Base-by-base conservation (phyloP, 2,888 invertebrate genomes). In the Nemapogon koenigi region DNA sequence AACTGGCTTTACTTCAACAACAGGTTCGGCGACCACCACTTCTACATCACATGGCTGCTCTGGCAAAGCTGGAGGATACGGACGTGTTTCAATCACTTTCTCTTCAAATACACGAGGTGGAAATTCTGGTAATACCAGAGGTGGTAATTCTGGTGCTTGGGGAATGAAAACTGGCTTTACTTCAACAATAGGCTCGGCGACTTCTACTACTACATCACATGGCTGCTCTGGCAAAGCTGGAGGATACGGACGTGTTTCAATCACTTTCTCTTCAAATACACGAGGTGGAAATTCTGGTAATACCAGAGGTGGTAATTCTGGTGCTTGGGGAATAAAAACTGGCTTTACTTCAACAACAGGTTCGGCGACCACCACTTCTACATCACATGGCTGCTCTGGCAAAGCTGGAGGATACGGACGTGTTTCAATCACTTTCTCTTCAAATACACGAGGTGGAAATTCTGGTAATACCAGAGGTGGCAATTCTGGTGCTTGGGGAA, bases 61-160 rank as follows among this genome's bases (percentile, higher is more conserved):
- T n/a, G n/a, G n/a, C n/a, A n/a, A n/a, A n/a, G n/a, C n/a, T n/a
- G n/a, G n/a, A n/a, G n/a, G n/a, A 16, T 31, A 10, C 8, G 31
- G 16, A n/a, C n/a, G n/a, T n/a, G n/a, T n/a, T 7, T 14, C 15
- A 4, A 31, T 7, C 17, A 16, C 31, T 15, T 26, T 26, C n/a
- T 35, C 35, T 3, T 26, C 4, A 16, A 35, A 2, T 8, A 35
- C 25, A 2, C 15, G 25, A 4, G 35, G 26, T 14, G 51, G 46
- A n/a, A 44, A n/a, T 37, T 48, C 39, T 0, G 46, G 49, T 37
- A 48, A 28, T 32, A 40, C 15, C 26, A 48, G 25, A 15, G 45
- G 42, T 40, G 51, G 42, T 16, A 54, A 32, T 39, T 47, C 46
- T 26, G 51, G 53, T 36, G 46, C 42, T 8, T 48, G 37, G n/a